phyloP scores from a whole-genome alignment of 2,888 invertebrate species.

The Eupithecia inturbata region DNA sequence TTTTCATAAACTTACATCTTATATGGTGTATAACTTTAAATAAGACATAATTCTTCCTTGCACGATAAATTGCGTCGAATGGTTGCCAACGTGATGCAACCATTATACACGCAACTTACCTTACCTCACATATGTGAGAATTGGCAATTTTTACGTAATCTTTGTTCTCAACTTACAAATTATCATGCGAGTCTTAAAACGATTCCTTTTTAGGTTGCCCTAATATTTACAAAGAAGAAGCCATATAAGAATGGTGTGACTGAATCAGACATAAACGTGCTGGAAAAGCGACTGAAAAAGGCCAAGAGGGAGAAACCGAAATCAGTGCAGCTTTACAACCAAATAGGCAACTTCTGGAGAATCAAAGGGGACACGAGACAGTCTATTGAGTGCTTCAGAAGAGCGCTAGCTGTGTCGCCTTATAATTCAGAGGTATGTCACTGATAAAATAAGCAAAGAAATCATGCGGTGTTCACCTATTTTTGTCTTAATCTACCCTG shows the following conservation, averaged over 20 bases:
- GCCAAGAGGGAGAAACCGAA: constrained; percentile 93
- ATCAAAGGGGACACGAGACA: constrained; percentile 94
- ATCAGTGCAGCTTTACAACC: constrained; percentile 93
- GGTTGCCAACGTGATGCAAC: background rate
- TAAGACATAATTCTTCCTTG: background rate
- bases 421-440: constrained; percentile 90
- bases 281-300: constrained; percentile 90
- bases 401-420: constrained; percentile 92
- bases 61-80: background rate
- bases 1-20: background rate
- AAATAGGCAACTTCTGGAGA: constrained; percentile 96
- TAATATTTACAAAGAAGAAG: constrained; percentile 89
- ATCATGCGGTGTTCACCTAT: background rate
- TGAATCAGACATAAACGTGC: constrained; percentile 89
- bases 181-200: background rate
- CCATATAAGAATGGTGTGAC: constrained; percentile 82
- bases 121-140: background rate
- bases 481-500: background rate
- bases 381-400: constrained; percentile 95
- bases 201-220: constrained; percentile 82
- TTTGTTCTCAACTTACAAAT: background rate
- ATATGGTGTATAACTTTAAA: too few species aligned
- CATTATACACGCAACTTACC: background rate
- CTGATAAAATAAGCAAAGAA: background rate
- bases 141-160: constrained; percentile 3